Percentiles rank a stretch among this genome's conserved stretches.
Conservation (phyloP, 2,113 vertebrate species). For the Athene noctua region DNA sequence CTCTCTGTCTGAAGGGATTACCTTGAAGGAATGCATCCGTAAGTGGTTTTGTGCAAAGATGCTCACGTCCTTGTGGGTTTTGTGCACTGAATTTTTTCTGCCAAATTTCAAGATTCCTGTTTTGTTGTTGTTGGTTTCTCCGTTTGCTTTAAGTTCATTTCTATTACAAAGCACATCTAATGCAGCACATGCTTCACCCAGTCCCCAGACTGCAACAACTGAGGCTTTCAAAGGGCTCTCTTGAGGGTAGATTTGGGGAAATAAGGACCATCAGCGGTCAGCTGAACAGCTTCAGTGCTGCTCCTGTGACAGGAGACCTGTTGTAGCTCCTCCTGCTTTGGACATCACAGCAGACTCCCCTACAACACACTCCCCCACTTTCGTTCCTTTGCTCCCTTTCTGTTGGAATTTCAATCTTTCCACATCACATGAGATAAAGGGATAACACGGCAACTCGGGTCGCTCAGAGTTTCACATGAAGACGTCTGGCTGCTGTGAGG, state of each 20-base stretch:
- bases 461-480: accelerated
- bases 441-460: background rate
- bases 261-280: background rate
- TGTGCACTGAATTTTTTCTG: background rate
- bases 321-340: background rate
- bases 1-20: conserved; percentile 23
- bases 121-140: accelerated
- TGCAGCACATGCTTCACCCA: background rate
- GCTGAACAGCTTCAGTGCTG: background rate
- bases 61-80: background rate
- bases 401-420: background rate
- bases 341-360: background rate
- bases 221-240: background rate
- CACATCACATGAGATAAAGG: accelerated
- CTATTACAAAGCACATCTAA: background rate
- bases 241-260: background rate
- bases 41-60: background rate
- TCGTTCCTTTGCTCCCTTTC: background rate
- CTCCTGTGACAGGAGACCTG: background rate
- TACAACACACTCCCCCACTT: background rate
- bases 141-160: background rate
- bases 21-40: background rate
- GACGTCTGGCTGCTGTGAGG: background rate
- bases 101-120: background rate
- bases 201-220: background rate